Percentiles rank a stretch among this genome's conserved stretches.
These are phyloP conservation scores for Matsumurasca onukii DNA, from an alignment of 1,140 invertebrate genomes.

Conservation along the genomic window DNA sequence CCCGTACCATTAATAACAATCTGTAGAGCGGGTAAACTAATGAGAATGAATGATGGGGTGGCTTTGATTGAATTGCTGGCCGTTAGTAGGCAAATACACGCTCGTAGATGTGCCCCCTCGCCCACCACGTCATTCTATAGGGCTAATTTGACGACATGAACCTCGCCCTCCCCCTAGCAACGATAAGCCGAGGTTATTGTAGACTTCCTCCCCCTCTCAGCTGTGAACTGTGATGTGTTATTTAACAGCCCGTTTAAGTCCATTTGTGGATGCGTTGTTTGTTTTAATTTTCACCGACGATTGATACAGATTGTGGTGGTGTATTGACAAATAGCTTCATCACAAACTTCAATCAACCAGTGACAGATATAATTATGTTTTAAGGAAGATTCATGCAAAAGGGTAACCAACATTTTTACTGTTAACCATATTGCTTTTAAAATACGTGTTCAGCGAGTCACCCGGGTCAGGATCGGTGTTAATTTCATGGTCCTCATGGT, in stretches of 20 bases:
- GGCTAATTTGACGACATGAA: conserved; percentile 23
- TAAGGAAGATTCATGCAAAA: too few species aligned
- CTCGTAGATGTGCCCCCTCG: not conserved
- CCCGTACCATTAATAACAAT: conserved; percentile 20
- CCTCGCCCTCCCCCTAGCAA: too few species aligned
- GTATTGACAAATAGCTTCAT: too few species aligned
- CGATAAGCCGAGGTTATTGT: conserved; percentile 21
- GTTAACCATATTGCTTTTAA: too few species aligned
- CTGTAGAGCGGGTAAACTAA: conserved; percentile 14
- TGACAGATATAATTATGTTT: too few species aligned
- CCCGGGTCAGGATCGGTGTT: too few species aligned
- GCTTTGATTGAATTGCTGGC: conserved; percentile 16
- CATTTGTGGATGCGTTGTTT: not conserved
- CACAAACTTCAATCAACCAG: too few species aligned
- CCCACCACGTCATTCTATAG: not conserved
- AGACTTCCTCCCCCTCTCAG: not conserved
- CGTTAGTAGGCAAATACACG: conserved; percentile 24
- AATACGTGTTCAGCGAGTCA: too few species aligned
- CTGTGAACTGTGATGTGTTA: not conserved
- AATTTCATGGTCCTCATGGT: too few species aligned
- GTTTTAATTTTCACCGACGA: not conserved
- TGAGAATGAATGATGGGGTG: conserved; percentile 23
- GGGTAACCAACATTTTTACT: too few species aligned
- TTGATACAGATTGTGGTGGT: too few species aligned
- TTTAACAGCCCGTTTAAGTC: not conserved